A percentile compares a stretch with the other conserved stretches of the same genome.
These are phyloP conservation scores for Galago senegalensis DNA, from an alignment of 2,797 vertebrate species.

Conservation along the genomic window DNA sequence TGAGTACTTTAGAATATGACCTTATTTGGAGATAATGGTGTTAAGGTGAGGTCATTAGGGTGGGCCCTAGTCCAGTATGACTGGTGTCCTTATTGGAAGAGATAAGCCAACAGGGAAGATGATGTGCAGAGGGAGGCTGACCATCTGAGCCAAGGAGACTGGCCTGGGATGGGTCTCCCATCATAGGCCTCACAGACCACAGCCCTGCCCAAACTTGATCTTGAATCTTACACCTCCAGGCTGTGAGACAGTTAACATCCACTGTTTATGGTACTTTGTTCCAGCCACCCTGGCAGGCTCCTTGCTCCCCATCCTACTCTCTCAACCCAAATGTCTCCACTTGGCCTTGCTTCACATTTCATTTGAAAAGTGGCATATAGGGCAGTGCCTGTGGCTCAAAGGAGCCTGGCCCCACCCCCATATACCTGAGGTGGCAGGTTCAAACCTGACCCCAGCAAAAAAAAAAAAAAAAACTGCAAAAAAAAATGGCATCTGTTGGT, in stretches of 20 bases:
- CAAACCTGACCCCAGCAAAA: too few species aligned
- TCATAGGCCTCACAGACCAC: not conserved
- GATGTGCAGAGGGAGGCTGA: too few species aligned
- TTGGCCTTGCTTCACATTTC: not conserved
- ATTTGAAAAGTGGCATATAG: not conserved
- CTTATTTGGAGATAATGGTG: not conserved
- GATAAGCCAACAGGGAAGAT: not conserved
- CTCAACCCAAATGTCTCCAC: not conserved
- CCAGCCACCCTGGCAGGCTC: not conserved
- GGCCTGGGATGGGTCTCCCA: not conserved
- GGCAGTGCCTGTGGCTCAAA: too few species aligned
- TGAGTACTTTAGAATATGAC: not conserved
- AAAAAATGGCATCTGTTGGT: not conserved
- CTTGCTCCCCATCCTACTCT: too few species aligned
- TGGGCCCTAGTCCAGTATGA: not conserved
- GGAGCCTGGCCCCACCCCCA: too few species aligned
- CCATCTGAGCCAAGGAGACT: not conserved
- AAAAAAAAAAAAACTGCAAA: too few species aligned
- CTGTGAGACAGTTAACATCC: not conserved
- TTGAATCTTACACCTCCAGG: not conserved
- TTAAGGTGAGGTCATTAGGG: not conserved
- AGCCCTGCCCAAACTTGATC: accelerated
- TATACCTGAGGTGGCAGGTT: too few species aligned
- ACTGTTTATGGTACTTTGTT: not conserved
- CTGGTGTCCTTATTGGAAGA: not conserved